Conservation (phyloP, 1,140 invertebrate genomes). For the Parapsyche elsis region DNA sequence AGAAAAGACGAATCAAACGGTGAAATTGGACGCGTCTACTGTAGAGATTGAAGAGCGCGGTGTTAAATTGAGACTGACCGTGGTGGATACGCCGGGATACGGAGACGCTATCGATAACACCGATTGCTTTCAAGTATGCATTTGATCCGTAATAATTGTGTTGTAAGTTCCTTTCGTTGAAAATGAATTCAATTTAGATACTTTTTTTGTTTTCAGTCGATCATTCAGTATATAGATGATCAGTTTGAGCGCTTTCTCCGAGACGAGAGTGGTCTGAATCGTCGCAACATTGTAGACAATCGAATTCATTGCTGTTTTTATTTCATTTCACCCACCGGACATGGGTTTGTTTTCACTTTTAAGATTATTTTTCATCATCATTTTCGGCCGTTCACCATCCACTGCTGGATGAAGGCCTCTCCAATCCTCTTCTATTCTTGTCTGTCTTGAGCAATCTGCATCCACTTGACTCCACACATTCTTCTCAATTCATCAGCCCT, state of each 20-base stretch:
- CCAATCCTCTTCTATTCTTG: too few species aligned
- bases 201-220: conserved; percentile 66
- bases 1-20: conserved; percentile 91
- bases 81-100: conserved; percentile 98
- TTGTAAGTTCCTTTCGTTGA: background rate
- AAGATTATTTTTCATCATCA: too few species aligned
- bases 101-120: conserved; percentile 99
- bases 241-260: conserved; percentile 92
- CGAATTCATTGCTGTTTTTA: conserved; percentile 98
- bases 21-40: conserved; percentile 90
- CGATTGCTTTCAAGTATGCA: conserved; percentile 81
- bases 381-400: background rate
- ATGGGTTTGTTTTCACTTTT: conserved; percentile 76
- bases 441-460: background rate
- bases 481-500: background rate
- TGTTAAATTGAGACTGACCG: conserved; percentile 88
- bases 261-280: conserved; percentile 91
- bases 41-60: conserved; percentile 95
- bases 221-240: conserved; percentile 94
- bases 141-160: background rate
- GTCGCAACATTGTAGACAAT: conserved; percentile 92
- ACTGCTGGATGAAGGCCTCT: too few species aligned
- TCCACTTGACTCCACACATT: background rate
- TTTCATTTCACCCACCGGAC: conserved; percentile 98
- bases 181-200: conserved; percentile 14